Percentiles rank a stretch among this genome's conserved stretches.
Evolutionary conservation across 2,888 invertebrate species (phyloP).

Genomic region (Melangyna quadrimaculata): DNA sequence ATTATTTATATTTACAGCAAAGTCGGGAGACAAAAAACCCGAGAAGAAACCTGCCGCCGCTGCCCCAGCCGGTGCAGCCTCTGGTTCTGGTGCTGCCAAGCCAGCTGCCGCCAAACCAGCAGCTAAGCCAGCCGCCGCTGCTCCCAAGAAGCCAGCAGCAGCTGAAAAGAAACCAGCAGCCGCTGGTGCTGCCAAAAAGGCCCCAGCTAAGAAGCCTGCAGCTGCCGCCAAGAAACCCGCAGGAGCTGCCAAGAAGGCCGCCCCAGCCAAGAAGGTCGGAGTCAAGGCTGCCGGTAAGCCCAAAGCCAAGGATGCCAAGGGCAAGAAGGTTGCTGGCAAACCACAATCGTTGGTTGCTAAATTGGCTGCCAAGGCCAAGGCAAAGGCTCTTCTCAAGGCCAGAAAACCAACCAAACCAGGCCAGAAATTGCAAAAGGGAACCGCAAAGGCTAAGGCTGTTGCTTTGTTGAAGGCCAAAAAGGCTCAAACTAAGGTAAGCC

Average conservation of each 20-base stretch:
- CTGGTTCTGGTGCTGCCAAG: conserved; percentile 81
- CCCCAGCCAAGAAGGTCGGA: conserved; percentile 78
- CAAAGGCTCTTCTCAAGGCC: conserved; percentile 78
- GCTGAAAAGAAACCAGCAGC: conserved; percentile 79
- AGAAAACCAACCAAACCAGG: conserved; percentile 78
- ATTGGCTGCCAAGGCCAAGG: conserved; percentile 80
- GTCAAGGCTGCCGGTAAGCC: conserved; percentile 76
- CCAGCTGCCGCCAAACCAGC: conserved; percentile 75
- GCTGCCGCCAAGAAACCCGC: conserved; percentile 78
- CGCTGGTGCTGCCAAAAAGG: conserved; percentile 73
- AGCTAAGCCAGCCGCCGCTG: conserved; percentile 74
- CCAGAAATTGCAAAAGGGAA: conserved; percentile 82
- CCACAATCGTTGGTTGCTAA: conserved; percentile 80
- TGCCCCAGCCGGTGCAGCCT: conserved; percentile 79
- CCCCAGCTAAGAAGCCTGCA: conserved; percentile 75
- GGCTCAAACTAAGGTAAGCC: conserved; percentile 90
- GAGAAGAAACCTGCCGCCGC: conserved; percentile 81
- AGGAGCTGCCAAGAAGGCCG: conserved; percentile 78
- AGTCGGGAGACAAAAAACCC: conserved; percentile 84
- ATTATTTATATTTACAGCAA: conserved; percentile 79
- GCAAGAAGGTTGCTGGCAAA: conserved; percentile 78
- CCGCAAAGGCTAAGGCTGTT: conserved; percentile 83
- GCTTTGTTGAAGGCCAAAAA: conserved; percentile 90
- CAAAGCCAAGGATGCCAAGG: conserved; percentile 78
- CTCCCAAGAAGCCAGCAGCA: conserved; percentile 73